Evolutionary conservation across 2,797 vertebrate species (phyloP).

Genomic region (Anguilla marmorata): DNA sequence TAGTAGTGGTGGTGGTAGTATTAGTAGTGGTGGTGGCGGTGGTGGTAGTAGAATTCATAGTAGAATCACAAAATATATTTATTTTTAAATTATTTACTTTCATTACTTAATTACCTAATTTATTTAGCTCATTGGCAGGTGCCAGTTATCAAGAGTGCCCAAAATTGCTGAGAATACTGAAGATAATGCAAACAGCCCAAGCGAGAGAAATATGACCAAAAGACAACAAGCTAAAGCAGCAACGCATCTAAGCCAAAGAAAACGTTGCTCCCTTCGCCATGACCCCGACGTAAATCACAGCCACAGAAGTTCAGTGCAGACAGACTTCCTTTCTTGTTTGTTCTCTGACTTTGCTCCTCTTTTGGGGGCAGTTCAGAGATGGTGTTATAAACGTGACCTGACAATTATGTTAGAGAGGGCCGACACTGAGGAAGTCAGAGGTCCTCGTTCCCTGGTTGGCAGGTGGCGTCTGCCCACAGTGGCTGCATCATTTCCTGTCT

Average conservation of each 20-base stretch:
- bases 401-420: conserved; percentile 74
- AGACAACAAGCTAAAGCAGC: neutral
- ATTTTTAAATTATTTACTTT: neutral
- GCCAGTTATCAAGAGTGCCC: neutral
- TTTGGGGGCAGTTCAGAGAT: conserved; percentile 50
- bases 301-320: neutral
- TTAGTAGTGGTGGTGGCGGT: neutral
- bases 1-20: neutral
- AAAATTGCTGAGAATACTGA: neutral
- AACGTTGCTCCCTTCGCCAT: neutral
- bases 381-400: conserved; percentile 72
- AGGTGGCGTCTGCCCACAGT: conserved; percentile 84
- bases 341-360: conserved; percentile 58
- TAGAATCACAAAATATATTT: neutral
- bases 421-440: conserved; percentile 83
- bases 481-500: conserved; percentile 91
- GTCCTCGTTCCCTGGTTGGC: conserved; percentile 51
- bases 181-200: neutral
- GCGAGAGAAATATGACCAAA: neutral
- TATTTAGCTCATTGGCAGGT: neutral
- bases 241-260: neutral
- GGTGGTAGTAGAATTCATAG: neutral
- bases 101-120: neutral
- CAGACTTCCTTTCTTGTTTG: conserved; percentile 17
- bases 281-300: neutral